A percentile compares a stretch with the other conserved stretches of the same genome.
Conservation (phyloP, 2,888 invertebrate genomes). For the Patella depressa region DNA sequence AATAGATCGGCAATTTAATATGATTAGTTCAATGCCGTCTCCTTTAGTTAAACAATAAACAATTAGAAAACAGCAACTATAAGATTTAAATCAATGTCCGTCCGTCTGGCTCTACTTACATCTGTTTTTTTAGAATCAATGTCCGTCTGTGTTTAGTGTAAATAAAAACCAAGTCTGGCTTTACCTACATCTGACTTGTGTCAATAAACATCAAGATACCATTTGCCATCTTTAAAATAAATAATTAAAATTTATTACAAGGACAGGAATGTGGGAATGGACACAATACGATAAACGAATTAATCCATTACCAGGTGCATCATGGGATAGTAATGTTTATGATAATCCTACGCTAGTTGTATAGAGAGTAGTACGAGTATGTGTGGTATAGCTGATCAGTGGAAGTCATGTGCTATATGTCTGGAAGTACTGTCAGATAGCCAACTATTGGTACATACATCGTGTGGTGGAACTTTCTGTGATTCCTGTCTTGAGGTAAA, state of each 20-base stretch:
- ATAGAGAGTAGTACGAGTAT: neutral
- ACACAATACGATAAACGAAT: constrained; percentile 1
- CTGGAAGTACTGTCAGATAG: constrained; percentile 75
- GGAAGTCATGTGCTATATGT: constrained; percentile 76
- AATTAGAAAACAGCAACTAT: no score
- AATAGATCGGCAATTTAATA: no score
- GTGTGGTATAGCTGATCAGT: constrained; percentile 46
- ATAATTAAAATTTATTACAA: constrained; percentile 23
- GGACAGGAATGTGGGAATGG: constrained; percentile 49
- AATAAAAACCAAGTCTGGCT: no score
- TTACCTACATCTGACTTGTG: no score
- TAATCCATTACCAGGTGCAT: neutral
- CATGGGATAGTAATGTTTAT: neutral
- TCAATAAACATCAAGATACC: no score
- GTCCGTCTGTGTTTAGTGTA: no score
- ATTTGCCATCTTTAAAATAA: no score
- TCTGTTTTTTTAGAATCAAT: no score
- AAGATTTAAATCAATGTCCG: no score
- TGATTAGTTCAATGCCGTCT: no score
- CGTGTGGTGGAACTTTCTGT: constrained; percentile 76
- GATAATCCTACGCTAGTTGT: neutral
- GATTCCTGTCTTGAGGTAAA: constrained; percentile 76
- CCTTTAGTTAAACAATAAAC: no score
- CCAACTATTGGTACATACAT: constrained; percentile 75
- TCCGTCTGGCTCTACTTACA: no score